Evolutionary conservation across 2,797 vertebrate species (phyloP).

Genomic region (Leptodactylus fallax): DNA sequence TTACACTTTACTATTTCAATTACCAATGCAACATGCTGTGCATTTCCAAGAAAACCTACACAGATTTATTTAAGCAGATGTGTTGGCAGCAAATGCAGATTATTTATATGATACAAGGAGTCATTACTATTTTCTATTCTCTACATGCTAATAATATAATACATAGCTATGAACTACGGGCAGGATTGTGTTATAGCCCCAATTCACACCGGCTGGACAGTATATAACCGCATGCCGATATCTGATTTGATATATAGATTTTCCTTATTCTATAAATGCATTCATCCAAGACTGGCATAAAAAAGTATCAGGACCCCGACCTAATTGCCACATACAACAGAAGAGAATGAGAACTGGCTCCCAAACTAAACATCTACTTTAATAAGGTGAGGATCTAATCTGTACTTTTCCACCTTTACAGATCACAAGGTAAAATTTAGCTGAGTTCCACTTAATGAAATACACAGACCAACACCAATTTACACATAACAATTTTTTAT

Average conservation of each 20-base stretch:
- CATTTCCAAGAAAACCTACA: conserved; percentile 56
- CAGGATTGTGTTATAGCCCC: background rate
- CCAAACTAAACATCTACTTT: background rate
- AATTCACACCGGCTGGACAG: background rate
- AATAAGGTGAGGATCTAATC: background rate
- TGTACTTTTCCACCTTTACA: no score
- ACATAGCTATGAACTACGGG: background rate
- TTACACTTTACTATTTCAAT: conserved; percentile 27
- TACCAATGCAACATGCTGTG: conserved; percentile 34
- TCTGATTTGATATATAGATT: background rate
- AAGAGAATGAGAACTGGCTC: background rate
- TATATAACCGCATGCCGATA: no score
- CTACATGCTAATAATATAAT: background rate
- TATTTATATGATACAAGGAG: conserved; percentile 35
- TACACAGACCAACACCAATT: no score
- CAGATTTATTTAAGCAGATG: conserved; percentile 53
- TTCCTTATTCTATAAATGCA: background rate
- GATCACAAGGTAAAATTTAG: no score
- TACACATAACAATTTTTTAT: no score
- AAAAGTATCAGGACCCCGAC: background rate
- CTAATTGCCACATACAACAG: background rate
- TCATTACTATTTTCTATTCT: conserved; percentile 22
- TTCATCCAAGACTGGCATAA: background rate
- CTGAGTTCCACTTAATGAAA: no score
- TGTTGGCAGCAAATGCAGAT: conserved; percentile 44